phyloP scores from a whole-genome alignment of 2,888 invertebrate genomes.

The Tuta absoluta region DNA sequence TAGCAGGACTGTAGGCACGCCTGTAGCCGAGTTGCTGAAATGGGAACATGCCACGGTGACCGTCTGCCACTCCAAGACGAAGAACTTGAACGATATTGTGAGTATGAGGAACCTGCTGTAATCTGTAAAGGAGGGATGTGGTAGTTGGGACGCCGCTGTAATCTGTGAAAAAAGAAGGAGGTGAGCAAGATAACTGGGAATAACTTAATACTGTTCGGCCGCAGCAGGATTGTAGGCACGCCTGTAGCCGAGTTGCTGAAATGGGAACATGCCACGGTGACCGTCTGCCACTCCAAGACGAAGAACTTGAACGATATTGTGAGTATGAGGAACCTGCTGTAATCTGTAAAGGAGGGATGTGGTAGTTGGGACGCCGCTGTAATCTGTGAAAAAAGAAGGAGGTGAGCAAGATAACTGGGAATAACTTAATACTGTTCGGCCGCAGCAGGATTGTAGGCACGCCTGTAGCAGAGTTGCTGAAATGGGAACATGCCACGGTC shows the following conservation, averaged over 20 bases:
- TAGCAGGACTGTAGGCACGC: constrained; percentile 98
- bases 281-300: constrained; percentile 97
- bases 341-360: no score
- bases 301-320: constrained; percentile 89
- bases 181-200: constrained; percentile 50
- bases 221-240: constrained; percentile 98
- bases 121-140: no score
- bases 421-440: constrained; percentile 96
- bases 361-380: no score
- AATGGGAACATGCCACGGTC: constrained; percentile 97
- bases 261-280: constrained; percentile 98
- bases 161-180: no score
- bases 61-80: constrained; percentile 97
- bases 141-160: no score
- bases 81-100: constrained; percentile 88
- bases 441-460: constrained; percentile 99
- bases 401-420: constrained; percentile 50
- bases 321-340: constrained; percentile 42
- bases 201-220: constrained; percentile 96
- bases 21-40: constrained; percentile 95
- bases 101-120: no score
- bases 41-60: constrained; percentile 99
- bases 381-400: no score
- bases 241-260: constrained; percentile 96
- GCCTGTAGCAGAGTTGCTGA: constrained; percentile 96